Conservation (phyloP, 2,888 invertebrate genomes). For the Acanthopleura granulata region DNA sequence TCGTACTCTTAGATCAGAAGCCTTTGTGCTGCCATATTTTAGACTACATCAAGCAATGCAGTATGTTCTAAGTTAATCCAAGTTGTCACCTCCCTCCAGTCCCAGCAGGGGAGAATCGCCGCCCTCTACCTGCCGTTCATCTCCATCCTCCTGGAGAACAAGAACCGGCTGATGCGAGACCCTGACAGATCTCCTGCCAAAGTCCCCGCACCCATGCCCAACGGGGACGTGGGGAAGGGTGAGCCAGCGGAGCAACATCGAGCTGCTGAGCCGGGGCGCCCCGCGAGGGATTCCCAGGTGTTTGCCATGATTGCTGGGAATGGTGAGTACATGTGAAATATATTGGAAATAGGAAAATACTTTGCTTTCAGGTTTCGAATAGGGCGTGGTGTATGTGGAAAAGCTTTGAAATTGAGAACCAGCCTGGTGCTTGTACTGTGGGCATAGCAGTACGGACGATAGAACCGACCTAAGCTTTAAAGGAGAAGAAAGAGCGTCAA, state of each 20-base stretch:
- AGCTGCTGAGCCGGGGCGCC: neutral
- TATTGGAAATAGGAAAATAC: too few relatives aligned
- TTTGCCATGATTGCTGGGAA: conserved; percentile 63
- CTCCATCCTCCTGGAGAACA: conserved; percentile 87
- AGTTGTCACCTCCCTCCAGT: conserved; percentile 65
- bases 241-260: conserved; percentile 18
- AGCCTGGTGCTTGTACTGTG: too few relatives aligned
- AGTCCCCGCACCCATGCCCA: conserved; percentile 28
- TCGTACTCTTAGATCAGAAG: too few relatives aligned
- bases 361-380: too few relatives aligned
- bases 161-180: conserved; percentile 77
- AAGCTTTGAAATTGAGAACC: too few relatives aligned
- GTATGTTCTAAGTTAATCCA: too few relatives aligned
- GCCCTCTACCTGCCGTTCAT: conserved; percentile 93
- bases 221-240: conserved; percentile 38
- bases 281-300: conserved; percentile 36
- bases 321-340: conserved; percentile 38
- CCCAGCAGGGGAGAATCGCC: conserved; percentile 85
- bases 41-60: too few relatives aligned
- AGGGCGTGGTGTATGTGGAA: too few relatives aligned
- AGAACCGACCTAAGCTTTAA: too few relatives aligned
- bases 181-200: conserved; percentile 32
- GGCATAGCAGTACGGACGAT: too few relatives aligned
- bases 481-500: too few relatives aligned
- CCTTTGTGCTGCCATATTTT: too few relatives aligned